phyloP scores from a whole-genome alignment of 2,797 vertebrate species.

The Loriculus beryllinus region DNA sequence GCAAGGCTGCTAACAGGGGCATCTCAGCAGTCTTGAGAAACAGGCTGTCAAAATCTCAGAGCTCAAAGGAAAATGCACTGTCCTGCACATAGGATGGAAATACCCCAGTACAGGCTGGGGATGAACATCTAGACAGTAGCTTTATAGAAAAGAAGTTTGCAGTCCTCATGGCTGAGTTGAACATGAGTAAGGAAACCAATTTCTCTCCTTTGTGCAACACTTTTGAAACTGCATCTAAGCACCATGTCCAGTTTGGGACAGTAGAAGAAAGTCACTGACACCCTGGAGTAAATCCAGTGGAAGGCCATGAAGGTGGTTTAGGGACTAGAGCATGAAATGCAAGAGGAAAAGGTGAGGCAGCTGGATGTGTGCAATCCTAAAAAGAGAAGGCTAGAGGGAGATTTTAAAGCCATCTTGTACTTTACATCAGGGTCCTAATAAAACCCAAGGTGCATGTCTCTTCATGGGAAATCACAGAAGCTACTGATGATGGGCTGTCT shows the following conservation, averaged over 20 bases:
- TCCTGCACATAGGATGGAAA: background rate
- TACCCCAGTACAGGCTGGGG: background rate
- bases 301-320: fast-evolving
- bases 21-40: background rate
- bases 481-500: background rate
- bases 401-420: background rate
- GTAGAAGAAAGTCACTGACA: background rate
- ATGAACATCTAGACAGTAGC: background rate
- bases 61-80: background rate
- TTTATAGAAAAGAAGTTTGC: background rate
- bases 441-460: background rate
- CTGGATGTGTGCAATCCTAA: background rate
- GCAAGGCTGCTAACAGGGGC: background rate
- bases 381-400: background rate
- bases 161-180: background rate
- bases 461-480: background rate
- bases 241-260: fast-evolving
- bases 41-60: background rate
- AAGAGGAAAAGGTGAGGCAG: background rate
- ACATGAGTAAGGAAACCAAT: background rate
- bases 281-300: background rate
- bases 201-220: background rate
- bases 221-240: background rate
- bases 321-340: fast-evolving
- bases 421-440: background rate